Evolutionary conservation across 2,797 vertebrate genomes (phyloP), one percentile per base, ranked within the genome.

Genomic region (Hylomyscus alleni): DNA sequence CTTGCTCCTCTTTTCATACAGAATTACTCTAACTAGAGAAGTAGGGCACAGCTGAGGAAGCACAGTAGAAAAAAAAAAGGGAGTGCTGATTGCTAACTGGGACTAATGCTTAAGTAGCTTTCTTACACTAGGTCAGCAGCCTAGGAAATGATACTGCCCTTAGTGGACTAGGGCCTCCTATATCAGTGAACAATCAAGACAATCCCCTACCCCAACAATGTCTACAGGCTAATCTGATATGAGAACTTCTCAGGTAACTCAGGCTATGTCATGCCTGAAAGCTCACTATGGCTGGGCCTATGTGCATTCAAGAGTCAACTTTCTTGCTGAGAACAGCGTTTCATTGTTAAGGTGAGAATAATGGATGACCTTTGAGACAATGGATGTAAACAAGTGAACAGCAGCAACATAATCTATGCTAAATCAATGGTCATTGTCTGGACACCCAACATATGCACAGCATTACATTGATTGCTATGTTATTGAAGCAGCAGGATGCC

Each of bases 291-390:
- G 11, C 29, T 67, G 0, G 26, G 9, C 12, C 1, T 0, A 0
- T 0, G 0, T 0, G 5, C 24, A 0, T 10, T 26, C 0, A 3
- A 15, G 6, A 11, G 12, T 17, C 12, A 5, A 8, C 34, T 56
- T 73, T 73, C 14, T 58, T 72, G 10, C 34, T 13, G 15, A 54
- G 15, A 19, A 15, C 4, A 17, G 29, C 1, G 2, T 17, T 14
- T 9, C 0, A 3, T 0, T 31, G 31, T 9, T 13, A 22, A 13
- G 14, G 40, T 69, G 56, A 87, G 62, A 86, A 13, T 10, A 22
- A 0, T 17, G 50, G 44, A 12, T 7, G 29, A 58, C 1, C 37
- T 77, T 60, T 15, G 62, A 76, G 65, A 54, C 29, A 47, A 62
- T 10, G 6, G 6, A 22, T 54, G 44, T 5, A 54, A 69, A 62